These are phyloP conservation scores for Folsomia manolachei DNA, from an alignment of 2,888 invertebrate species.

Conservation along the genomic window DNA sequence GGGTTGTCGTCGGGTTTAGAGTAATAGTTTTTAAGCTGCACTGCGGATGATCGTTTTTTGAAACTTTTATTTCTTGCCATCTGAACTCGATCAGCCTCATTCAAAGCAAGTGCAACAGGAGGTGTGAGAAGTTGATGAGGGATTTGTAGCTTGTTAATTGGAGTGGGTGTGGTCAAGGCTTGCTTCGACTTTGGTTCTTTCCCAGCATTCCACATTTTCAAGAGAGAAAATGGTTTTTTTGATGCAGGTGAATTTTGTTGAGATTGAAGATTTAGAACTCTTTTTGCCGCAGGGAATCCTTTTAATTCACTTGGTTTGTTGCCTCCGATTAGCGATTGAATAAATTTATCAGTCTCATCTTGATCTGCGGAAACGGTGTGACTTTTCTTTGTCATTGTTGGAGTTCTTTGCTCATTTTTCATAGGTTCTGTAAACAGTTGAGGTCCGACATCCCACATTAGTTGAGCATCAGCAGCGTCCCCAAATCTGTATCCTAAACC, in stretches of 20 bases:
- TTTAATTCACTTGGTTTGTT: constrained; percentile 7
- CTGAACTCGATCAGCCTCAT: neutral
- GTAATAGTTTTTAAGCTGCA: constrained; percentile 8
- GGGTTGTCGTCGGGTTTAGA: constrained; percentile 19
- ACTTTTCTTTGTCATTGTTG: constrained; percentile 4
- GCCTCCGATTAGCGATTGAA: constrained; percentile 9
- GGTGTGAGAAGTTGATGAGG: constrained; percentile 7
- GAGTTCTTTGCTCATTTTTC: constrained; percentile 37
- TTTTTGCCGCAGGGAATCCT: neutral
- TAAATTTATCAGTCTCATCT: neutral
- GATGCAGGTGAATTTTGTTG: neutral
- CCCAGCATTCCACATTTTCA: constrained; percentile 14
- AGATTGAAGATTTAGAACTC: neutral
- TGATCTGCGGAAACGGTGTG: neutral
- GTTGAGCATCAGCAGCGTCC: constrained; percentile 49
- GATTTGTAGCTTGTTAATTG: neutral
- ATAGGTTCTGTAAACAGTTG: constrained; percentile 49
- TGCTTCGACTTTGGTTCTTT: neutral
- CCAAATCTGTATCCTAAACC: constrained; percentile 50
- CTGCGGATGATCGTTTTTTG: constrained; percentile 17
- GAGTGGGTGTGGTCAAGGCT: neutral
- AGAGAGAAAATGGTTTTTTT: constrained; percentile 16
- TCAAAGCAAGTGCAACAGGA: neutral
- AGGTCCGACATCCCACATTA: constrained; percentile 50
- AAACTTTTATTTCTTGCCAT: constrained; percentile 16